A percentile compares a stretch with the other conserved stretches of the same genome.
These are phyloP conservation scores for Gobius niger DNA, from an alignment of 2,113 vertebrate genomes.

Conservation along the genomic window DNA sequence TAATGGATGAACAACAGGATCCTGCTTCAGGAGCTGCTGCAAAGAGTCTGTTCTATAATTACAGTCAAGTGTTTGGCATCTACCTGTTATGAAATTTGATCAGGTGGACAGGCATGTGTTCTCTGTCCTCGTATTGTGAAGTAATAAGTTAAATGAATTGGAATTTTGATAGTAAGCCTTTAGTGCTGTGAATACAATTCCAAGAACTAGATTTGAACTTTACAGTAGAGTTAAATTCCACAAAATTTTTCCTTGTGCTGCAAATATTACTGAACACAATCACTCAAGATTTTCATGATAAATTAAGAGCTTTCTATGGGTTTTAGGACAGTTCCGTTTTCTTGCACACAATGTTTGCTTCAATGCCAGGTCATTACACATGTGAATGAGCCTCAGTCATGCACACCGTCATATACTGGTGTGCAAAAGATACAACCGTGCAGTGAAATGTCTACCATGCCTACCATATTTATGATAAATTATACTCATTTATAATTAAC, in stretches of 20 bases:
- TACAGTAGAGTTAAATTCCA: no score
- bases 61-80: not conserved
- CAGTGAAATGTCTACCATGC: not conserved
- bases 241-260: no score
- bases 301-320: no score
- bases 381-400: slow-evolving; percentile 25
- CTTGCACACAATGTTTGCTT: not conserved
- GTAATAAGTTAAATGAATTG: no score
- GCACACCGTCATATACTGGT: not conserved
- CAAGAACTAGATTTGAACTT: no score
- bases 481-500: not conserved
- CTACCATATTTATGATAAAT: not conserved
- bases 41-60: slow-evolving; percentile 3
- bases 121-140: no score
- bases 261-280: no score
- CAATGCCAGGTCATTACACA: slow-evolving; percentile 14
- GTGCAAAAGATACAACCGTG: not conserved
- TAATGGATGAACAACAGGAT: slow-evolving; percentile 16
- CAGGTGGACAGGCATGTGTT: not conserved
- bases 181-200: no score
- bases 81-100: not conserved
- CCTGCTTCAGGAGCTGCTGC: slow-evolving; percentile 19
- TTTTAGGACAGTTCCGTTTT: no score
- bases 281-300: no score
- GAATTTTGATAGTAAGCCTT: no score